Base-by-base conservation (phyloP, 2,888 invertebrate species). In the Helleia helle region DNA sequence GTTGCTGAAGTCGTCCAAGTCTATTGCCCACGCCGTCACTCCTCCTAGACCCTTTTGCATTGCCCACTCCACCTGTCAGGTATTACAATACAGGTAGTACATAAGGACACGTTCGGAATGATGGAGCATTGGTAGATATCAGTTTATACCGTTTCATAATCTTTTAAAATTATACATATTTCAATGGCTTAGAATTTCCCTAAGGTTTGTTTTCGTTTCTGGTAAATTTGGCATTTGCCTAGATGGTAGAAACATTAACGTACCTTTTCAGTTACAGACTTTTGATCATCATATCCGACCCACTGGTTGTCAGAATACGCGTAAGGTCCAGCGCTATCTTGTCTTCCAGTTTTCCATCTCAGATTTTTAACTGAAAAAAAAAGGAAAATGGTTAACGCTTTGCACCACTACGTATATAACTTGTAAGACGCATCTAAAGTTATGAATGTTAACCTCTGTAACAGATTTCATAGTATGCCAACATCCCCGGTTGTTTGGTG, bases 391-490 rank as follows among this genome's bases (percentile, higher is more conserved):
- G n/a, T n/a, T n/a, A n/a, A n/a, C n/a, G n/a, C n/a, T n/a, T n/a
- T n/a, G n/a, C n/a, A n/a, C n/a, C n/a, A n/a, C n/a, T n/a, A n/a
- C n/a, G n/a, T n/a, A n/a, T n/a, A n/a, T n/a, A n/a, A n/a, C n/a
- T n/a, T n/a, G n/a, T n/a, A n/a, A n/a, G n/a, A n/a, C n/a, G n/a
- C n/a, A n/a, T n/a, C n/a, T n/a, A n/a, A n/a, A n/a, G n/a, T n/a
- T n/a, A n/a, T n/a, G n/a, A n/a, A n/a, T n/a, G n/a, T 38, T 13
- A 50, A 86, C 86, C 74, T 70, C 89, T 87, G 41, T 91, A 88
- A 57, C 94, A 94, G 48, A 95, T 90, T 80, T 95, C 95, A 58
- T 94, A 93, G 64, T 94, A 95, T 0, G 94, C 90, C 54, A 95
- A 64, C 93, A 95, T 94, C 56, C 95, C 95, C 0, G 94, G 93